Conservation (phyloP, 53 echinoderm and acorn worm genomes). For the Temnopleurus reevesii region DNA sequence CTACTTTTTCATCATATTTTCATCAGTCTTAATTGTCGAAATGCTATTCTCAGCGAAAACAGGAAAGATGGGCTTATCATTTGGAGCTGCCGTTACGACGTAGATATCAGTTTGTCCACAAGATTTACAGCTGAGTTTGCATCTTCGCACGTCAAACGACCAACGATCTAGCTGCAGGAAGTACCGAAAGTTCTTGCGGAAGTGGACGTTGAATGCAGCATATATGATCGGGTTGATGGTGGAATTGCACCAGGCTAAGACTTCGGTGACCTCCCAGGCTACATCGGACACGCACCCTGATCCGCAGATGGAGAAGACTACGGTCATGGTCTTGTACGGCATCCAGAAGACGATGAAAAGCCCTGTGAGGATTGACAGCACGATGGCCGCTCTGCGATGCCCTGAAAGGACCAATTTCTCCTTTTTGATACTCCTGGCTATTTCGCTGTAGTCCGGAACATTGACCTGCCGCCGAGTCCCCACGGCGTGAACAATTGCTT, state of each 20-base stretch:
- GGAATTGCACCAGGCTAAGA: slow-evolving; percentile 79
- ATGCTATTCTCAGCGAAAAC: too few relatives aligned
- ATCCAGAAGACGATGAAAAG: slow-evolving; percentile 53
- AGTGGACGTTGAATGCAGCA: slow-evolving; percentile 71
- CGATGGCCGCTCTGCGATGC: slow-evolving; percentile 52
- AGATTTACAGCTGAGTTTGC: background rate
- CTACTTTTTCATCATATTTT: too few relatives aligned
- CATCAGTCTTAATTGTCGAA: too few relatives aligned
- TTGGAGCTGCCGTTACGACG: too few relatives aligned
- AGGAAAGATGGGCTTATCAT: too few relatives aligned
- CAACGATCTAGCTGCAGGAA: slow-evolving; percentile 46
- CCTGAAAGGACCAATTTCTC: background rate
- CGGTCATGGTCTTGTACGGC: slow-evolving; percentile 53
- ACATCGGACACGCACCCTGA: slow-evolving; percentile 26
- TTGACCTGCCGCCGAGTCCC: background rate
- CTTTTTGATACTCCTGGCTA: background rate
- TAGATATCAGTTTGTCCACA: too few relatives aligned
- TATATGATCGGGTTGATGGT: slow-evolving; percentile 80
- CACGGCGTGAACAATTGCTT: background rate
- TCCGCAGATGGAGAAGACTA: slow-evolving; percentile 18
- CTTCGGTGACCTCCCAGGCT: slow-evolving; percentile 68
- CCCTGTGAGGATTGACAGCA: slow-evolving; percentile 32
- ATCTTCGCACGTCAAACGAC: background rate
- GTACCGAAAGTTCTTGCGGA: slow-evolving; percentile 64
- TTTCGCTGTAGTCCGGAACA: slow-evolving; percentile 1